These are phyloP conservation scores for Hassar affinis DNA, from an alignment of 2,113 vertebrate species.

Conservation along the genomic window DNA sequence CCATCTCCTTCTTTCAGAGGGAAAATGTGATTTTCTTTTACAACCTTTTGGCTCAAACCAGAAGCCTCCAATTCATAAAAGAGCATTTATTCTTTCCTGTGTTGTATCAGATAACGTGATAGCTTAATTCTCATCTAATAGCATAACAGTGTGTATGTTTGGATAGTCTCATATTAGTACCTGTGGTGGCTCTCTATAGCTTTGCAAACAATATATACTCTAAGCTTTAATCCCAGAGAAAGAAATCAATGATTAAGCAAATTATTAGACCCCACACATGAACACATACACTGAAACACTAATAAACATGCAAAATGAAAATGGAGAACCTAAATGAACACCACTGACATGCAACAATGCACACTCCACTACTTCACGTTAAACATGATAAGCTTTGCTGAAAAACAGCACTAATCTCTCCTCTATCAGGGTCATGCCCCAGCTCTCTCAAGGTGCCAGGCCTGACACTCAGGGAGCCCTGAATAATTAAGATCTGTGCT, in stretches of 20 bases:
- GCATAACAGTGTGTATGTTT: conserved; percentile 22
- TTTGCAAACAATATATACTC: conserved; percentile 1
- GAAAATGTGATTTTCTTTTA: conserved; percentile 26
- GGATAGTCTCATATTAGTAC: conserved; percentile 21
- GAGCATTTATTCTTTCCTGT: conserved; percentile 40
- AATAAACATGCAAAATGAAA: conserved; percentile 15
- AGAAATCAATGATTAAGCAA: conserved; percentile 29
- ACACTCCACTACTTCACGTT: conserved; percentile 11
- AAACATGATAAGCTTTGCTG: conserved; percentile 44
- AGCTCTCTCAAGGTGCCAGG: conserved; percentile 49
- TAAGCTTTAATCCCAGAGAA: conserved; percentile 12
- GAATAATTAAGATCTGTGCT: conserved; percentile 66
- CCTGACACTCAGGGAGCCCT: conserved; percentile 58
- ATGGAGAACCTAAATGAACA: background rate
- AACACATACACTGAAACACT: conserved; percentile 27
- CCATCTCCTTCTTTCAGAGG: conserved; percentile 42
- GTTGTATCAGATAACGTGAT: conserved; percentile 29
- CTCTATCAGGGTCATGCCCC: conserved; percentile 55
- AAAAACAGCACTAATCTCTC: conserved; percentile 54
- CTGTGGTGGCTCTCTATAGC: background rate
- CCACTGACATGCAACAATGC: conserved; percentile 39
- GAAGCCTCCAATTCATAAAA: conserved; percentile 29
- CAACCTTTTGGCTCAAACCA: conserved; percentile 26
- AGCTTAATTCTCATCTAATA: conserved; percentile 32
- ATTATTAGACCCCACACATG: conserved; percentile 6